Evolutionary conservation across 2,113 vertebrate species (phyloP).

Genomic region (Neotoma lepida): DNA sequence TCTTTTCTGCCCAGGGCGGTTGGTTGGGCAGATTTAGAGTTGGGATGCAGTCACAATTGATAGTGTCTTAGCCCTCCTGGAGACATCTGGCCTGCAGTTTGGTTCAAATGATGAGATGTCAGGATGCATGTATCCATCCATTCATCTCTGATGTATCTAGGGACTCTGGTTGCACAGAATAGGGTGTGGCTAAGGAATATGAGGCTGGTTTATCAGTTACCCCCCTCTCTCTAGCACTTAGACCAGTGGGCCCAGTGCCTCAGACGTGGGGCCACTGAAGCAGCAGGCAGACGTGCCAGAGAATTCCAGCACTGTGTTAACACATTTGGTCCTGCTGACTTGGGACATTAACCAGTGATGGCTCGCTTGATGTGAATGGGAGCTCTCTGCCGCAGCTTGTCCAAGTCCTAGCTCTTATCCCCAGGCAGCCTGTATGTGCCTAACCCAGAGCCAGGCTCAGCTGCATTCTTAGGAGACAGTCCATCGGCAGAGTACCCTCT

Average conservation of each 20-base stretch:
- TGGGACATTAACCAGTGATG: too few relatives aligned
- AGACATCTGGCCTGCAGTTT: not conserved
- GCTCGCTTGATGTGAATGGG: not conserved
- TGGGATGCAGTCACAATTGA: not conserved
- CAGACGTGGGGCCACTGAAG: not conserved
- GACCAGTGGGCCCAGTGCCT: not conserved
- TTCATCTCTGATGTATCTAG: conserved; percentile 39
- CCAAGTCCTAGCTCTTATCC: not conserved
- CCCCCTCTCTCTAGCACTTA: conserved; percentile 6
- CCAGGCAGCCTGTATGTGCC: not conserved
- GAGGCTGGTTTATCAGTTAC: not conserved
- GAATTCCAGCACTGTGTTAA: not conserved
- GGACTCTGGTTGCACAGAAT: not conserved
- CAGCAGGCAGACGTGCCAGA: not conserved
- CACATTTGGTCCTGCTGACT: not conserved
- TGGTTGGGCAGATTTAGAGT: not conserved
- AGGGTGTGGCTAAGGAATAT: not conserved
- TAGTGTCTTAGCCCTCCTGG: not conserved
- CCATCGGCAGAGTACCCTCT: not conserved
- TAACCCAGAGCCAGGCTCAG: not conserved
- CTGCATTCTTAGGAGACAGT: not conserved
- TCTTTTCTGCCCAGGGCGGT: not conserved
- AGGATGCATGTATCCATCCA: not conserved
- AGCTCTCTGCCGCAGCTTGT: not conserved
- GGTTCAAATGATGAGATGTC: conserved; percentile 56